Evolutionary conservation across 2,888 invertebrate genomes (phyloP), one percentile per base, ranked within the genome.

Genomic region (Bellardia bayeri): DNA sequence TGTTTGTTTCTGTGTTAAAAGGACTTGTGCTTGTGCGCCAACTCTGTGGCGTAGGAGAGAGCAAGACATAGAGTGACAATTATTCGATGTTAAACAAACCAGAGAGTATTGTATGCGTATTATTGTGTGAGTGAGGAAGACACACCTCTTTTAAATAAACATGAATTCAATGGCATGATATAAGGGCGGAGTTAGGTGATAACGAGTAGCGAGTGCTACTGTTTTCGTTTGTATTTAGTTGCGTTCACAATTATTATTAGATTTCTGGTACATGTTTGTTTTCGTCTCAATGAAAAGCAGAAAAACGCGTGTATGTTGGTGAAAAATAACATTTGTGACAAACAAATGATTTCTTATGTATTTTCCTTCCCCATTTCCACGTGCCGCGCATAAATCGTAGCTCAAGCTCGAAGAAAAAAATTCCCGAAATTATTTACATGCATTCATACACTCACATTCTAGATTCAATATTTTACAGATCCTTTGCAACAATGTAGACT

Each of bases 311-410:
- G 42, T 66, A 45, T 74, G 14, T 74, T 68, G 14, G 40, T 33
- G 80, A 76, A 89, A 90, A 89, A 80, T 79, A 66, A 49, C 69
- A 76, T 42, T 51, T 69, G 61, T 75, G 68, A 56, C 68, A 72
- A 58, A 81, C 58, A 84, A 80, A 86, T 72, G 86, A 49, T 56
- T 82, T 68, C 74, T 76, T 74, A 42, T 63, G 49, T 49, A 58
- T 76, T 86, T 85, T 75, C 30, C 88, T 89, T 89, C 85, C 89
- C 88, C 68, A 80, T 40, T 79, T 91, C 90, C 92, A 92, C 92
- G 92, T 92, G 92, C 92, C 89, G 89, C 89, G 91, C 91, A 92
- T 92, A 92, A 92, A 91, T 91, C 90, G 91, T 89, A 87, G 88
- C 89, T 88, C 89, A 89, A 90, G 89, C 90, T 90, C 54, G n/a